phyloP scores from a whole-genome alignment of 2,888 invertebrate genomes.

The Apotomis turbidana region DNA sequence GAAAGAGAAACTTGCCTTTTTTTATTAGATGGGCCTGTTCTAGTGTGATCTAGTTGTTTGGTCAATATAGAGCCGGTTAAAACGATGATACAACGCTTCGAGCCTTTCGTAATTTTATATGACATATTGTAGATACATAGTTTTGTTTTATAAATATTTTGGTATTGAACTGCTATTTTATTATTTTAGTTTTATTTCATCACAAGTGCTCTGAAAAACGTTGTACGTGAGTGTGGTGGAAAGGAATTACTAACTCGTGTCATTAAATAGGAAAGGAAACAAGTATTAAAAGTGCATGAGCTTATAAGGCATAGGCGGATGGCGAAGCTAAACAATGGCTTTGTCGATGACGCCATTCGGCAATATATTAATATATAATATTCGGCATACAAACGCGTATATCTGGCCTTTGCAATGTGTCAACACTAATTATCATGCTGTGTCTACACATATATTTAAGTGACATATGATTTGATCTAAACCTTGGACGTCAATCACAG shows the following conservation, averaged over 20 bases:
- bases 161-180: no score
- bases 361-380: no score
- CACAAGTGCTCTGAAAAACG: neutral
- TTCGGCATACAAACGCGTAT: neutral
- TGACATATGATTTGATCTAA: constrained; percentile 22
- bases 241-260: neutral
- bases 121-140: no score
- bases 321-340: constrained; percentile 51
- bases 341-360: constrained; percentile 50
- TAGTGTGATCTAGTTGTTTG: no score
- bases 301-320: constrained; percentile 32
- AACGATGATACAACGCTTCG: no score
- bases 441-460: constrained; percentile 14
- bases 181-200: neutral
- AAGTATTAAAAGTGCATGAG: neutral
- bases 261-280: neutral
- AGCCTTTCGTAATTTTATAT: no score
- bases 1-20: no score
- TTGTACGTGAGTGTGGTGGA: no score
- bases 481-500: constrained; percentile 27
- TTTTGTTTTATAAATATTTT: no score
- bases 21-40: no score
- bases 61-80: no score
- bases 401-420: constrained; percentile 17
- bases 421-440: constrained; percentile 17